A percentile compares a stretch with the other conserved stretches of the same genome.
These are phyloP conservation scores for Eurosta solidaginis DNA, from an alignment of 1,140 invertebrate species.

Conservation along the genomic window DNA sequence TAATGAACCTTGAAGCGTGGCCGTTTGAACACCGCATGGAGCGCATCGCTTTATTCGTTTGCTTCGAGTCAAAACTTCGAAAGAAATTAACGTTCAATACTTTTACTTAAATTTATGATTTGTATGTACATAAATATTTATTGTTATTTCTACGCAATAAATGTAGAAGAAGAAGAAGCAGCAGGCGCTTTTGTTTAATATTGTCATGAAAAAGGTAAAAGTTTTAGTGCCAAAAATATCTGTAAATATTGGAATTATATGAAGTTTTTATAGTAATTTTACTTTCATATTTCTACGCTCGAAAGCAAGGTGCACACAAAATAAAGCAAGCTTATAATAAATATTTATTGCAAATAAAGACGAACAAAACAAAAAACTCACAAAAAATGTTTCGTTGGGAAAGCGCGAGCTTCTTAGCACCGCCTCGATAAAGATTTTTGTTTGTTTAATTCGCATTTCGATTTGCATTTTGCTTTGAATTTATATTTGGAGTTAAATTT, in stretches of 20 bases:
- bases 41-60: not conserved
- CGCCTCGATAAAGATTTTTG: not conserved
- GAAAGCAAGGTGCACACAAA: too few relatives aligned
- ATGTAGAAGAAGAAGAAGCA: not conserved
- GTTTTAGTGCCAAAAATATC: not conserved
- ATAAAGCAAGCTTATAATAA: too few relatives aligned
- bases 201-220: not conserved
- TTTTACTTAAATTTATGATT: not conserved
- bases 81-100: not conserved
- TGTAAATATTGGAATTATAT: not conserved
- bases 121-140: not conserved
- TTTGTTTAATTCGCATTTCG: not conserved
- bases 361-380: too few relatives aligned
- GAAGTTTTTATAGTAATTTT: not conserved
- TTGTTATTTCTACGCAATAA: not conserved
- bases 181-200: not conserved
- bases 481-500: not conserved
- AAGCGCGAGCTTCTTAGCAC: not conserved
- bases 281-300: too few relatives aligned
- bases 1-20: constrained; percentile 16
- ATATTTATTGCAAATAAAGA: too few relatives aligned
- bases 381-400: too few relatives aligned
- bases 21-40: not conserved
- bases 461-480: not conserved
- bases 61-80: too few relatives aligned